Base-by-base conservation (phyloP, 2,888 invertebrate species). In the Spisula solida region DNA sequence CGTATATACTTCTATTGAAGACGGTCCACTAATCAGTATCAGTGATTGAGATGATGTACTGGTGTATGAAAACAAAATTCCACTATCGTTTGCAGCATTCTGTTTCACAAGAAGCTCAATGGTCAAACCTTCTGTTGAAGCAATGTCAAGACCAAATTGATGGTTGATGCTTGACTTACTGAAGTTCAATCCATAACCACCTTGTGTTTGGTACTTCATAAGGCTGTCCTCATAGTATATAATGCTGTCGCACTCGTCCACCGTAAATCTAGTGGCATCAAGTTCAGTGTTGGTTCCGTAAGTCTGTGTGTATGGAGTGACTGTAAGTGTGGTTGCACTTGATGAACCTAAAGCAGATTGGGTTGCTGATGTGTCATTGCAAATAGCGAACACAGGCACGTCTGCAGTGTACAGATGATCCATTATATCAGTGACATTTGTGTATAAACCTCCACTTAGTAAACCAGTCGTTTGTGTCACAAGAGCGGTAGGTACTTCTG, bases 141-240 rank as follows among this genome's bases (percentile, higher is more conserved):
- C 82, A 31, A 89, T 86, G 60, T 92, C 90, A 34, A 93, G 81
- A 5, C 83, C 80, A 34, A 93, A 78, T 25, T 92, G 88, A 34
- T 86, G 83, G 75, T 88, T 91, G 0, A 92, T 90, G 55, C 91
- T 92, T 20, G 94, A 89, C 34, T 86, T 88, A 51, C 85, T 88
- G 88, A 94, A 93, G 14, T 89, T 90, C 25, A 95, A 88, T 47
- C 93, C 93, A 86, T 92, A 94, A 47, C 95, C 95, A 51, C 94
- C 94, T 51, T 88, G 90, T 25, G 86, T 90, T 51, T 94, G 94
- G 12, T 82, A 80, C 55, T 89, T 83, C 66, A 92, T 81, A 0
- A 88, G 70, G 4, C 79, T 60, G 31, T 82, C 85, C 25, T 93
- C 92, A 81, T 92, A 94, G 86, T 91, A 89, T 29, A 94, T 91